These are phyloP conservation scores for Ctenicera cuprea DNA, from an alignment of 2,888 invertebrate genomes.

Conservation along the genomic window DNA sequence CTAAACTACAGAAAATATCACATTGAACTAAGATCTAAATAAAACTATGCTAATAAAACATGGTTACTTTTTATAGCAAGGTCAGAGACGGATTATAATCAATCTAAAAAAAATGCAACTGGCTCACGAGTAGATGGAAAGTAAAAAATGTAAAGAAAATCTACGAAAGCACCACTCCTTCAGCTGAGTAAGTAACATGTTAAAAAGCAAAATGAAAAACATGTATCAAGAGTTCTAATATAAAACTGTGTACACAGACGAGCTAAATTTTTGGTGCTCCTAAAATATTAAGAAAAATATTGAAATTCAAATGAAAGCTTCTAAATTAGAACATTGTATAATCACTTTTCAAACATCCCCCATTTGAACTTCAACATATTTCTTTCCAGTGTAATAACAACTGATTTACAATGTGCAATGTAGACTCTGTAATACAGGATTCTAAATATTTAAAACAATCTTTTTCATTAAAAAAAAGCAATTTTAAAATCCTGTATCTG, in stretches of 20 bases:
- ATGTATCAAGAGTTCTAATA: conserved; percentile 35
- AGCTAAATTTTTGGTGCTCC: conserved; percentile 56
- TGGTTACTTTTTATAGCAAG: conserved; percentile 51
- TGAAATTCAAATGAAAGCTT: conserved; percentile 30
- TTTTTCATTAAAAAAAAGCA: not conserved
- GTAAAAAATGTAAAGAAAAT: conserved; percentile 41
- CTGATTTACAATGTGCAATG: conserved; percentile 66
- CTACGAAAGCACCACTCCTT: conserved; percentile 21
- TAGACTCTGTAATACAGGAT: conserved; percentile 16
- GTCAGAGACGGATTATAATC: conserved; percentile 27
- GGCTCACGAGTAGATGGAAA: conserved; percentile 9
- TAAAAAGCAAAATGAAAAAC: conserved; percentile 48
- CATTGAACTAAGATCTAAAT: conserved; percentile 42
- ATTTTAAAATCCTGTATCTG: not conserved
- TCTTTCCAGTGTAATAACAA: conserved; percentile 68
- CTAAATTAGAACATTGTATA: not conserved
- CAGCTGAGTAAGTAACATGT: conserved; percentile 24
- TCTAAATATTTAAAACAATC: not conserved
- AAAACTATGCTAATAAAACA: conserved; percentile 48
- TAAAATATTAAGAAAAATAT: conserved; percentile 40
- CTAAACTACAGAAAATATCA: conserved; percentile 48
- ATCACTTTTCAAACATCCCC: not conserved
- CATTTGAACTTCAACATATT: conserved; percentile 43
- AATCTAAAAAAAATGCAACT: conserved; percentile 13
- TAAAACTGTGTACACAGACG: conserved; percentile 67